Evolutionary conservation across 2,113 vertebrate genomes (phyloP).

Genomic region (Pseudorasbora parva): DNA sequence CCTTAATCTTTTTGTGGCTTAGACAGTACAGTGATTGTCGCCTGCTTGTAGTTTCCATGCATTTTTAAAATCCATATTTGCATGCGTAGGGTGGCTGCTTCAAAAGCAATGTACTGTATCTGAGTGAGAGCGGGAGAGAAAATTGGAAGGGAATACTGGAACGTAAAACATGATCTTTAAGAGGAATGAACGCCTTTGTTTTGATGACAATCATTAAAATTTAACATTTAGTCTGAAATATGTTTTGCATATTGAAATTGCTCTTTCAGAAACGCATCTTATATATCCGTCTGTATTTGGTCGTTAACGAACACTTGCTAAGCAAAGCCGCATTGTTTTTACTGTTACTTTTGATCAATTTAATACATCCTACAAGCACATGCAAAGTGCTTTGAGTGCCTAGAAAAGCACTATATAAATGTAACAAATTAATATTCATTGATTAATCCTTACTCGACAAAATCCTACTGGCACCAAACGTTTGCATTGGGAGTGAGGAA

Average conservation of each 20-base stretch:
- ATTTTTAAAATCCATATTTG: conserved; percentile 57
- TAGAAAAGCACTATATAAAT: no score
- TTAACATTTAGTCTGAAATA: conserved; percentile 6
- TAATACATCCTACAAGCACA: no score
- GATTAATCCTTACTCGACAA: no score
- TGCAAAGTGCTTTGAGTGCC: no score
- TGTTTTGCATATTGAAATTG: conserved; percentile 25
- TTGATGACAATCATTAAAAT: conserved; percentile 26
- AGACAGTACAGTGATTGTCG: conserved; percentile 20
- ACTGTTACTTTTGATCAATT: no score
- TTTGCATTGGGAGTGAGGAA: no score
- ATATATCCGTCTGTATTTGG: not conserved
- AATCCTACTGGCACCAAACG: no score
- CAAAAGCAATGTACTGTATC: conserved; percentile 3
- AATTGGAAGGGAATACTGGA: not conserved
- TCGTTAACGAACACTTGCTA: not conserved
- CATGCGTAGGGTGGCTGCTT: conserved; percentile 10
- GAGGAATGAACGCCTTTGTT: not conserved
- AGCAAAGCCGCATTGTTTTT: not conserved
- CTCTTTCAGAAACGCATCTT: not conserved
- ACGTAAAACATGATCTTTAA: conserved; percentile 12
- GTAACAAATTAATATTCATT: no score
- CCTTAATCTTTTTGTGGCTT: conserved; percentile 31
- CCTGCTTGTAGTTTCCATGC: conserved; percentile 32
- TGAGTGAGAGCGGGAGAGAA: not conserved